Conservation (phyloP, 2,888 invertebrate species). For the Diarsia rubi region DNA sequence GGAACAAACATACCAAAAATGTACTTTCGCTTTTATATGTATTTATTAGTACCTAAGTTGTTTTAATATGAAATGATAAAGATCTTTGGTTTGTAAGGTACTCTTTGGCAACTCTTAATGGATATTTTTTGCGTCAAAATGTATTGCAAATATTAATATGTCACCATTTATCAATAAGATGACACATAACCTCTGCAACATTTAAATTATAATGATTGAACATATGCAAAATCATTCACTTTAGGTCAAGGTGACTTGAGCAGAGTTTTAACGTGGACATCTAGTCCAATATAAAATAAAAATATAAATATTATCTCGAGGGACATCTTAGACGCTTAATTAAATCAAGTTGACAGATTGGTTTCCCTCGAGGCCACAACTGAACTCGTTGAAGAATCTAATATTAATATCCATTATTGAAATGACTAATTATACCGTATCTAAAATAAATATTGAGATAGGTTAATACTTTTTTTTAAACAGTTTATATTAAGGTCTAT, state of each 20-base stretch:
- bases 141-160: constrained; percentile 29
- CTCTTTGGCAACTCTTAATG: constrained; percentile 14
- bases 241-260: constrained; percentile 39
- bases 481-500: too few relatives aligned
- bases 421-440: not conserved
- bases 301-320: constrained; percentile 6
- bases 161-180: constrained; percentile 12
- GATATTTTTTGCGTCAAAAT: constrained; percentile 1
- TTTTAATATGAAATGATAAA: not conserved
- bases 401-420: not conserved
- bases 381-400: constrained; percentile 4
- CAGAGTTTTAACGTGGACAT: constrained; percentile 4
- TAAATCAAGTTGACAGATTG: not conserved
- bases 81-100: not conserved
- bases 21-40: constrained; percentile 22
- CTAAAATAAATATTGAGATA: too few relatives aligned
- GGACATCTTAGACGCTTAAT: not conserved
- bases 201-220: constrained; percentile 19
- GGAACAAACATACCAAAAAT: not conserved
- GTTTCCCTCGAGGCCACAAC: not conserved
- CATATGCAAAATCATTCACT: constrained; percentile 36
- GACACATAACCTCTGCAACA: constrained; percentile 19
- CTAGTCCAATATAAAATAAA: too few relatives aligned
- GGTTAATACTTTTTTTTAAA: too few relatives aligned
- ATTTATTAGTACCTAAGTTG: not conserved